Evolutionary conservation across 2,888 invertebrate species (phyloP).

Genomic region (Emesis furor): DNA sequence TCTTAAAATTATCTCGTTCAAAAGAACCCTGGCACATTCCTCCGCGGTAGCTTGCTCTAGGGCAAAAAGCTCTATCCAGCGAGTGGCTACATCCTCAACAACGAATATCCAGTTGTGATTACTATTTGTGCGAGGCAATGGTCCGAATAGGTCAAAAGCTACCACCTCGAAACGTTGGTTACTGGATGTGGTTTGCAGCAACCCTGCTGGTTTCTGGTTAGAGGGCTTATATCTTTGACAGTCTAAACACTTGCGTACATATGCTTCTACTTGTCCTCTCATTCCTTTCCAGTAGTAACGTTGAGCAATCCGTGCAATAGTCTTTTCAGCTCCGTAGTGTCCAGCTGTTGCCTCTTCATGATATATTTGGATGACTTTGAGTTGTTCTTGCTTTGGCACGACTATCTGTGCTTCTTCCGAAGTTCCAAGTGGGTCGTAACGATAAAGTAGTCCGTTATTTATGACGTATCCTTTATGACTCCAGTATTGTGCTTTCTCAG

Average conservation of each 20-base stretch:
- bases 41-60: conserved; percentile 76
- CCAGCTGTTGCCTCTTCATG: too few species aligned
- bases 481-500: too few species aligned
- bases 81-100: conserved; percentile 64
- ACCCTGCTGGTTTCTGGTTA: conserved; percentile 60
- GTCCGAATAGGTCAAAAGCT: conserved; percentile 67
- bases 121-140: conserved; percentile 41
- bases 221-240: conserved; percentile 62
- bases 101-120: conserved; percentile 58
- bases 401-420: too few species aligned
- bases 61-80: conserved; percentile 80
- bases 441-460: too few species aligned
- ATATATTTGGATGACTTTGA: too few species aligned
- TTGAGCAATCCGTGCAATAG: too few species aligned
- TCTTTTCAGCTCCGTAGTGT: too few species aligned
- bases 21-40: conserved; percentile 72
- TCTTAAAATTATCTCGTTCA: conserved; percentile 75
- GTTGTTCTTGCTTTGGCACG: too few species aligned
- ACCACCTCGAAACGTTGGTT: conserved; percentile 60
- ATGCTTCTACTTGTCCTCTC: conserved; percentile 65
- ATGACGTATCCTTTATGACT: too few species aligned
- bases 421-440: too few species aligned
- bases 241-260: conserved; percentile 44
- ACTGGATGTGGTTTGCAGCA: conserved; percentile 56
- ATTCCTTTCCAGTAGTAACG: conserved; percentile 74